A percentile compares a stretch with the other conserved stretches of the same genome.
Evolutionary conservation across 2,113 vertebrate species (phyloP).

Genomic region (Silurus asotus): DNA sequence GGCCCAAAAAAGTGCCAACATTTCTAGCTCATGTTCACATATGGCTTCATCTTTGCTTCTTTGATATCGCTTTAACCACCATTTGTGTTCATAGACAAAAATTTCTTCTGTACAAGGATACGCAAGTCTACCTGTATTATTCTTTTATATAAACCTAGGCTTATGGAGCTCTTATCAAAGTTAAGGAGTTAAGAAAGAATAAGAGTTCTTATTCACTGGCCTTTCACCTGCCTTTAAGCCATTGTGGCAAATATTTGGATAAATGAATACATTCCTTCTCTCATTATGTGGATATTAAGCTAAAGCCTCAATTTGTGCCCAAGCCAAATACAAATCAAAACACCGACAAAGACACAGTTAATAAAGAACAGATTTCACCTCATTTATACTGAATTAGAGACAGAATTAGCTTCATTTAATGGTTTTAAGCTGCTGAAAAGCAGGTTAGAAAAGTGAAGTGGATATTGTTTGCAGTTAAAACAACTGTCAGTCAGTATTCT

Average conservation of each 20-base stretch:
- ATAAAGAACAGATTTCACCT: background rate
- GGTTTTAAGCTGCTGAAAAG: background rate
- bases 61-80: too few relatives aligned
- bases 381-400: background rate
- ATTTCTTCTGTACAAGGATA: background rate
- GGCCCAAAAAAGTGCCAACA: too few relatives aligned
- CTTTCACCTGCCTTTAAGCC: background rate
- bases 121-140: background rate
- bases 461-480: background rate
- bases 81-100: background rate
- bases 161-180: background rate
- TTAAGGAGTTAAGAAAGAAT: too few relatives aligned
- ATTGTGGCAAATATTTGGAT: background rate
- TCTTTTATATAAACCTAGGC: background rate
- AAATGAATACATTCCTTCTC: background rate
- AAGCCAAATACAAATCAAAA: background rate
- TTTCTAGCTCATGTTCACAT: too few relatives aligned
- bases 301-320: background rate
- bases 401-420: background rate
- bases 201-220: background rate
- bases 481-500: background rate
- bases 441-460: background rate
- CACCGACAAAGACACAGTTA: background rate
- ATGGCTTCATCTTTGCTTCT: too few relatives aligned
- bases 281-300: constrained; percentile 2